These are phyloP conservation scores for Nannoperca australis DNA, from an alignment of 2,797 vertebrate genomes.

Conservation along the genomic window DNA sequence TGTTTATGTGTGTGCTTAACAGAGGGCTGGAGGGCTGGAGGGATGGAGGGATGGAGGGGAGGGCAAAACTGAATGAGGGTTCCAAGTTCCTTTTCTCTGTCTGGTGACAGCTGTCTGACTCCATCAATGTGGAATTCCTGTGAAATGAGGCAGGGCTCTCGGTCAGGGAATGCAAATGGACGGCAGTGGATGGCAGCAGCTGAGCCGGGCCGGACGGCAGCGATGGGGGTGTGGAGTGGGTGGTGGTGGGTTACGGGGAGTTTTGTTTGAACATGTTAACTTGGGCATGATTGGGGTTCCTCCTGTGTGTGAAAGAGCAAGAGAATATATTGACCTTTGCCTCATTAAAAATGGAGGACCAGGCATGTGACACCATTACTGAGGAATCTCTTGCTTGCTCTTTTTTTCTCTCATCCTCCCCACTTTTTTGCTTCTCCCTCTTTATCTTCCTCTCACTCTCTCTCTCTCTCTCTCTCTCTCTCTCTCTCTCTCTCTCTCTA, in stretches of 20 bases:
- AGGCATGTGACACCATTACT: conserved; percentile 83
- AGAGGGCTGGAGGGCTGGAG: conserved; percentile 51
- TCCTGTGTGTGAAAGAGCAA: conserved; percentile 91
- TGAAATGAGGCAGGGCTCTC: conserved; percentile 82
- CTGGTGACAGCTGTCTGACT: conserved; percentile 86
- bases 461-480: conserved; percentile 24
- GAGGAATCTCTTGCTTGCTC: conserved; percentile 76
- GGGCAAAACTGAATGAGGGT: conserved; percentile 58
- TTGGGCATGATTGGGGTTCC: conserved; percentile 93
- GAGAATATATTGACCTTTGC: conserved; percentile 94
- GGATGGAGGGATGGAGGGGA: conserved; percentile 40
- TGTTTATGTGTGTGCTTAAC: conserved; percentile 75
- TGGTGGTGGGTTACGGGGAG: conserved; percentile 47
- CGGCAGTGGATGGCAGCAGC: conserved; percentile 50
- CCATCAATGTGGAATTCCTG: conserved; percentile 85
- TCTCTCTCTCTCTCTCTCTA: conserved; percentile 6
- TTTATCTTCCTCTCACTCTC: conserved; percentile 12
- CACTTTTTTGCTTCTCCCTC: conserved; percentile 18
- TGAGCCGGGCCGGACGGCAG: conserved; percentile 4
- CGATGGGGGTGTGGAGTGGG: conserved; percentile 46
- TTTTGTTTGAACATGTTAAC: conserved; percentile 91
- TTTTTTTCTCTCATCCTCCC: conserved; percentile 26
- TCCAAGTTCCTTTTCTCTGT: conserved; percentile 76
- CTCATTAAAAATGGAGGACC: conserved; percentile 94
- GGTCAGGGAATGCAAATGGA: conserved; percentile 83